Evolutionary conservation across 1,140 invertebrate genomes (phyloP), one percentile per base, ranked within the genome.

Genomic region (Calliopsis andreniformis): DNA sequence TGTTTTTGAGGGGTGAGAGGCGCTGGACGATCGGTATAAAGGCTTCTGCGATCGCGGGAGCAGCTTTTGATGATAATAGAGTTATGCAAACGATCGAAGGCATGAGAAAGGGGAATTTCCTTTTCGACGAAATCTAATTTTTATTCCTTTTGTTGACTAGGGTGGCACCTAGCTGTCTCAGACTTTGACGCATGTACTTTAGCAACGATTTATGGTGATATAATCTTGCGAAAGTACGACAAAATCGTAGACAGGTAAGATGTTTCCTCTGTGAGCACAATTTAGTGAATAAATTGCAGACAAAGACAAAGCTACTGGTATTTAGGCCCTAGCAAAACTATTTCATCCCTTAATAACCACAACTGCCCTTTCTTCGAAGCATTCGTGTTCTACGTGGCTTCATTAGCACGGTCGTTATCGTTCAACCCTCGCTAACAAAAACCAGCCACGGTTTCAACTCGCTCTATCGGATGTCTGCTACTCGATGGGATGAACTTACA

Each of bases 361-460:
- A 25, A 35, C 30, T 14, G 14, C n/a, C 16, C 18, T 10, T 43
- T 45, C 25, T 28, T 43, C 2, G 39, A 32, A 0, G 39, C 18
- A 18, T 0, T 14, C 1, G 28, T 18, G 2, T 18, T 12, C 47
- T 32, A 4, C 4, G 32, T 2, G 28, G 32, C 30, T 62, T 71
- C 56, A 62, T 71, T 71, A 62, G 32, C 25, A 51, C 14, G 58
- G 32, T 39, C 25, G n/a, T 25, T 8, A 62, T 45, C 45, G n/a
- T 72, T 64, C 18, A 30, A 72, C 20, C 20, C 39, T 0, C 25
- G 0, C 25, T 12, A 4, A 43, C 70, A 72, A 64, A 55, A 55
- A 72, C 58, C 45, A 8, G 8, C 47, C 2, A 43, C 35, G 53
- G 49, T 32, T 30, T 63, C 47, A 39, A 53, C 59, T 63, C 18